phyloP scores from a whole-genome alignment of 2,797 vertebrate species.

The Sarcoramphus papa region DNA sequence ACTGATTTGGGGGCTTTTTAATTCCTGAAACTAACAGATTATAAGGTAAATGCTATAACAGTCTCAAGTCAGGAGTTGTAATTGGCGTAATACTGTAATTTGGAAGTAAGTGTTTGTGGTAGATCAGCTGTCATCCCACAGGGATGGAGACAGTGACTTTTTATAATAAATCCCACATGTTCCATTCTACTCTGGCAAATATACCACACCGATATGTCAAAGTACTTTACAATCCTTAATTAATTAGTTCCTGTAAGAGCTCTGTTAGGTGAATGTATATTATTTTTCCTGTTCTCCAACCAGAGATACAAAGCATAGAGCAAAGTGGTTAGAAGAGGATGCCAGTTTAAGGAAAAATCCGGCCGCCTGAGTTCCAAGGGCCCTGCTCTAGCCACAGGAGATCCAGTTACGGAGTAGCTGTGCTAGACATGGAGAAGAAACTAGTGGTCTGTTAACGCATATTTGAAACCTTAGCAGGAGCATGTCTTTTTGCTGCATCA shows the following conservation, averaged over 20 bases:
- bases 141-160: conserved; percentile 48
- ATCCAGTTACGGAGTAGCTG: neutral
- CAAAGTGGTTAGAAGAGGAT: neutral
- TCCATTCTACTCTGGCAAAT: neutral
- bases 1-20: neutral
- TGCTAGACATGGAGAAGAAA: neutral
- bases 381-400: neutral
- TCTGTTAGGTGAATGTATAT: neutral
- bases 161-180: conserved; percentile 43
- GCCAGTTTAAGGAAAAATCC: neutral
- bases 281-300: neutral
- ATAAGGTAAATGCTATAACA: neutral
- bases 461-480: neutral
- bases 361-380: neutral
- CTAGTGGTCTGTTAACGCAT: neutral
- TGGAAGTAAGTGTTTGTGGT: conserved; percentile 38
- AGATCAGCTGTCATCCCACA: conserved; percentile 43
- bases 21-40: conserved; percentile 19
- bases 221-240: conserved; percentile 16
- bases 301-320: neutral
- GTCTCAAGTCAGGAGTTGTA: conserved; percentile 13
- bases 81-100: conserved; percentile 23
- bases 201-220: neutral
- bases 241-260: conserved; percentile 16
- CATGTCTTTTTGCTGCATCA: neutral